These are phyloP conservation scores for Umimayanthus chanpuru DNA, from an alignment of 92 coral and sea anemone species.

Conservation along the genomic window DNA sequence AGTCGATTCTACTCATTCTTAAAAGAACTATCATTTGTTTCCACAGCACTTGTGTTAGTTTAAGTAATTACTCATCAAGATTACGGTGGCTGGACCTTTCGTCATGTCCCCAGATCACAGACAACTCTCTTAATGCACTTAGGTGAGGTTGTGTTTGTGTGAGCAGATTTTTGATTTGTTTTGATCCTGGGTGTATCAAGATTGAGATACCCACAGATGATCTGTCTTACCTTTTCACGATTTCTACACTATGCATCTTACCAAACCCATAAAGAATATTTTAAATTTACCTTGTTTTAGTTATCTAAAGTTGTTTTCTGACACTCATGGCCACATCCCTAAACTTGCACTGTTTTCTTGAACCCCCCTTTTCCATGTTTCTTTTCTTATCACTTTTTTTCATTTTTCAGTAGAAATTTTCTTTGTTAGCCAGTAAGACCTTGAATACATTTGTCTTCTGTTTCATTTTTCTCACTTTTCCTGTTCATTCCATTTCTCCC, in stretches of 20 bases:
- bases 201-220: too few species aligned
- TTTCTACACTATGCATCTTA: too few species aligned
- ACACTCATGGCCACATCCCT: too few species aligned
- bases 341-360: too few species aligned
- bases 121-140: constrained; percentile 91
- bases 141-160: constrained; percentile 58
- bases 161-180: too few species aligned
- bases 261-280: too few species aligned
- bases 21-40: constrained; percentile 2
- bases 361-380: too few species aligned
- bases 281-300: too few species aligned
- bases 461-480: neutral
- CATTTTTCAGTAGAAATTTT: neutral
- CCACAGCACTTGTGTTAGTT: constrained; percentile 86
- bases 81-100: constrained; percentile 84
- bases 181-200: too few species aligned
- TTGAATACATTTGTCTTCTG: neutral
- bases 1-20: neutral
- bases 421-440: too few species aligned
- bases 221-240: too few species aligned
- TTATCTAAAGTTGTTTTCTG: too few species aligned
- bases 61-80: constrained; percentile 87
- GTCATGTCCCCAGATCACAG: constrained; percentile 95
- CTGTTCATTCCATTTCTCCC: neutral
- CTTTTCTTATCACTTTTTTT: neutral